These are phyloP conservation scores for Sebastes minor DNA, from an alignment of 2,797 vertebrate genomes.

Conservation along the genomic window DNA sequence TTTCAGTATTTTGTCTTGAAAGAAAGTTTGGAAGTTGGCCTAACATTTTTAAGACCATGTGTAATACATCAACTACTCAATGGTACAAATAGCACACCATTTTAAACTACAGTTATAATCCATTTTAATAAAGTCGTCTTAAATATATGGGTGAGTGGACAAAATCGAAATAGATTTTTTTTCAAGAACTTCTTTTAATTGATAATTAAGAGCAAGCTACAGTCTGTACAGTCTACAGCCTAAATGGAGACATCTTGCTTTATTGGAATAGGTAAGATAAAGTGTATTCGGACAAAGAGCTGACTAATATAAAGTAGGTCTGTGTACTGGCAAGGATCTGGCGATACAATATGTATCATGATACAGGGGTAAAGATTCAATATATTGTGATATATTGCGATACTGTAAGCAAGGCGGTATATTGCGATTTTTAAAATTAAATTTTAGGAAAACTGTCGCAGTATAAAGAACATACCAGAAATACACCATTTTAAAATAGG, in stretches of 20 bases:
- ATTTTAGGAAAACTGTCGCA: too few relatives aligned
- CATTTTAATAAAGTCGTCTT: background rate
- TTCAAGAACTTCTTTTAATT: background rate
- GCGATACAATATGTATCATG: too few relatives aligned
- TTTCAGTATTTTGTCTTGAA: background rate
- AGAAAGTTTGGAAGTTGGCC: background rate
- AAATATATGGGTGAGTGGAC: too few relatives aligned
- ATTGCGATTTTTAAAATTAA: too few relatives aligned
- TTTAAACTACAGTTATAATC: background rate
- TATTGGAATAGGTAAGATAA: background rate
- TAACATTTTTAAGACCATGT: background rate
- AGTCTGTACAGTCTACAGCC: too few relatives aligned
- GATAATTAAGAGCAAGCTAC: background rate
- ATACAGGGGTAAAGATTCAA: too few relatives aligned
- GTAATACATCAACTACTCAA: background rate
- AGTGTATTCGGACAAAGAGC: background rate
- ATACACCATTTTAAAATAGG: too few relatives aligned
- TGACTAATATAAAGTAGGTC: background rate
- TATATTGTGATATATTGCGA: too few relatives aligned
- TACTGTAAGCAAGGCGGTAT: too few relatives aligned
- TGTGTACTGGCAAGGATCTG: too few relatives aligned
- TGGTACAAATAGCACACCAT: background rate
- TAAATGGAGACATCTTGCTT: background rate
- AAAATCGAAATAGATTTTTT: background rate
- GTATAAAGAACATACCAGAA: too few relatives aligned